Conservation (phyloP, 2,797 vertebrate species). For the Pseudomugil gertrudae region DNA sequence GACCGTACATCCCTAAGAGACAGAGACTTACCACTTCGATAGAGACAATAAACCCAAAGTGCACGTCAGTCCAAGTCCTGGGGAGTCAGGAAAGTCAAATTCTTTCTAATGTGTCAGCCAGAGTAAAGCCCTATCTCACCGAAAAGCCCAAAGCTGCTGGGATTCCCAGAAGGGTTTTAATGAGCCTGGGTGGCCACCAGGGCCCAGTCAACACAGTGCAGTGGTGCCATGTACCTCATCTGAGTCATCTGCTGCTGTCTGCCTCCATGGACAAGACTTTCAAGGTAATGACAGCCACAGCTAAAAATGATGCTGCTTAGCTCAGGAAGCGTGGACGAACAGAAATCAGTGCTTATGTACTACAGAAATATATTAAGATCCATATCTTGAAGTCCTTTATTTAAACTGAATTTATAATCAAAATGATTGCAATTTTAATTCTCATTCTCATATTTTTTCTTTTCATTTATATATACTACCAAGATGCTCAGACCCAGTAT, state of each 20-base stretch:
- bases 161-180: constrained; percentile 83
- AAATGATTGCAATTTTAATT: background rate
- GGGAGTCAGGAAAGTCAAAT: constrained; percentile 49
- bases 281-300: constrained; percentile 84
- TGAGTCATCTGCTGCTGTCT: constrained; percentile 92
- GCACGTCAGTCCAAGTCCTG: constrained; percentile 20
- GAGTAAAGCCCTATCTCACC: constrained; percentile 84
- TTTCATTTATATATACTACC: background rate
- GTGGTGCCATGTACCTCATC: constrained; percentile 88
- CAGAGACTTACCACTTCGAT: constrained; percentile 71
- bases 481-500: constrained; percentile 1
- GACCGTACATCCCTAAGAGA: constrained; percentile 91
- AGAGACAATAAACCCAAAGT: constrained; percentile 11
- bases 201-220: constrained; percentile 89
- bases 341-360: background rate
- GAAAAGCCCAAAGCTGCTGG: constrained; percentile 72
- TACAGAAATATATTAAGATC: background rate
- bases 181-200: constrained; percentile 84
- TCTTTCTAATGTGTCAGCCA: constrained; percentile 79
- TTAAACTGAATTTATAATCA: background rate
- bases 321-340: background rate
- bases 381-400: background rate
- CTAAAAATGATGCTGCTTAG: constrained; percentile 4
- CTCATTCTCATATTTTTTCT: background rate
- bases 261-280: constrained; percentile 94